Conservation (phyloP, 2,113 vertebrate species). For the Rhinolophus ferrumequinum region DNA sequence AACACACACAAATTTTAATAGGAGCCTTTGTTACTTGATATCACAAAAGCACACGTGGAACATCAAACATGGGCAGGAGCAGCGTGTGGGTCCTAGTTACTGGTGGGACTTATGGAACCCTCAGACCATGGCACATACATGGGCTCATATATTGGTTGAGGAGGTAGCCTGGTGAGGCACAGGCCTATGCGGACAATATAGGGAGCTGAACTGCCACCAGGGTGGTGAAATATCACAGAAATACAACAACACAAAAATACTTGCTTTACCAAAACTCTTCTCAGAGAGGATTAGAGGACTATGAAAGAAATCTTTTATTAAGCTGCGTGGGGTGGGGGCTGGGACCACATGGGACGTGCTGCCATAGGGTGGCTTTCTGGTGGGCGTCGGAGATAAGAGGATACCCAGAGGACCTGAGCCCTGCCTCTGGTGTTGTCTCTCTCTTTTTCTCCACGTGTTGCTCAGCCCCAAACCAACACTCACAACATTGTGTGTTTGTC, state of each 20-base stretch:
- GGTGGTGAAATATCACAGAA: neutral
- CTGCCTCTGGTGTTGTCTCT: too few species aligned
- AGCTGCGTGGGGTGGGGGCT: neutral
- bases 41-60: neutral
- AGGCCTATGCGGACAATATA: neutral
- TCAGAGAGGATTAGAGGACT: neutral
- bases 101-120: fast-evolving
- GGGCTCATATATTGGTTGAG: neutral
- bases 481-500: neutral
- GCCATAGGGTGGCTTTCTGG: fast-evolving
- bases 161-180: neutral
- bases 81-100: neutral
- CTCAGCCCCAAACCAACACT: neutral
- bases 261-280: neutral
- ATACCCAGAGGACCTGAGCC: neutral
- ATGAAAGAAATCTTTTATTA: neutral
- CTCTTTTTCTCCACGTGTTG: neutral
- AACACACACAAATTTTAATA: neutral
- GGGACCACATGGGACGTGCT: neutral
- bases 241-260: fast-evolving
- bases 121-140: neutral
- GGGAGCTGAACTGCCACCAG: fast-evolving
- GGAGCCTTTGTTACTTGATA: neutral
- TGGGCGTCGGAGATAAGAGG: too few species aligned
- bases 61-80: neutral